These are phyloP conservation scores for Hydrotaea cyrtoneurina DNA, from an alignment of 2,888 invertebrate species.

Conservation along the genomic window DNA sequence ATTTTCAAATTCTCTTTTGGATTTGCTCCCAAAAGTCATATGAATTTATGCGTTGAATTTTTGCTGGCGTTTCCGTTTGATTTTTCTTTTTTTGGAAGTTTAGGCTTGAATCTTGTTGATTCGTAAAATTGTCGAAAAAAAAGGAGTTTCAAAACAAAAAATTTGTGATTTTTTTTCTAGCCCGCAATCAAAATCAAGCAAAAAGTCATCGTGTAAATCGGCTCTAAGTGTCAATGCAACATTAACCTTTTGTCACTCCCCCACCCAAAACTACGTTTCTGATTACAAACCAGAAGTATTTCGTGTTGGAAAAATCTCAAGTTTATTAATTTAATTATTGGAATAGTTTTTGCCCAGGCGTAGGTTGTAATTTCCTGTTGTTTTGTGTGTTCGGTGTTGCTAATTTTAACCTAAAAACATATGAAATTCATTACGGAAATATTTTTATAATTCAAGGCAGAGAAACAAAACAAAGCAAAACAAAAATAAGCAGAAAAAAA, in stretches of 20 bases:
- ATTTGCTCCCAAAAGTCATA: too few species aligned
- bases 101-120: too few species aligned
- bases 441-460: background rate
- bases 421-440: conserved; percentile 3
- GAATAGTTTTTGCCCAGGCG: conserved; percentile 9
- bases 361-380: background rate
- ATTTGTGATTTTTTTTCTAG: background rate
- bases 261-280: background rate
- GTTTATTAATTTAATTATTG: conserved; percentile 29
- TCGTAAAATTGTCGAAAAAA: too few species aligned
- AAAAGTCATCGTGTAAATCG: too few species aligned
- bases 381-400: background rate
- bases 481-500: background rate
- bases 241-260: background rate
- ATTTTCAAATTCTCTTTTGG: too few species aligned
- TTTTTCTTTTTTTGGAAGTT: too few species aligned
- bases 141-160: too few species aligned
- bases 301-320: background rate
- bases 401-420: background rate
- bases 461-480: background rate
- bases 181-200: background rate
- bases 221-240: background rate
- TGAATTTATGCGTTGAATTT: too few species aligned
- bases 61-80: too few species aligned
- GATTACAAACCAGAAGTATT: conserved; percentile 1